These are phyloP conservation scores for Odontothrips loti DNA, from an alignment of 2,888 invertebrate species.

Conservation along the genomic window DNA sequence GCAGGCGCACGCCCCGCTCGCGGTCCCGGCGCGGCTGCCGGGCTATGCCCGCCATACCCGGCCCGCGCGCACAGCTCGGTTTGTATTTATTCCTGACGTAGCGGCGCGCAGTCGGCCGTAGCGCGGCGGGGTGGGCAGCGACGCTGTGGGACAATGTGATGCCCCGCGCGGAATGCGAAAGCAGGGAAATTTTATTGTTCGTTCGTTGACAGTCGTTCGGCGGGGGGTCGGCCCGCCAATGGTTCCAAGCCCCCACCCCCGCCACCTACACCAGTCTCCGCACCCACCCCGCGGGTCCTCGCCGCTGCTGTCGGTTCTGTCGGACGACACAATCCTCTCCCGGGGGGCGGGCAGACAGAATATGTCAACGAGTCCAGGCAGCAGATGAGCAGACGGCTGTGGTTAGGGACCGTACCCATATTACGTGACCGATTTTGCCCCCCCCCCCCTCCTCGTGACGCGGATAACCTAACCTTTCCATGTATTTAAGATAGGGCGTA, in stretches of 20 bases:
- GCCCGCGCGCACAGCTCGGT: not conserved
- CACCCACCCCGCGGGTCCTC: too few species aligned
- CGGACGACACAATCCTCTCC: too few species aligned
- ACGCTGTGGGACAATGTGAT: not conserved
- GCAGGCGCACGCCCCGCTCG: not conserved
- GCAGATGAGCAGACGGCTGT: too few species aligned
- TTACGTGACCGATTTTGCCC: too few species aligned
- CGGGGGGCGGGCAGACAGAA: too few species aligned
- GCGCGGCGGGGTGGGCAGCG: not conserved
- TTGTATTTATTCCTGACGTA: not conserved
- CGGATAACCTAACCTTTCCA: too few species aligned
- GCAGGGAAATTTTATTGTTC: conserved; percentile 18
- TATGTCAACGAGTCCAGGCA: too few species aligned
- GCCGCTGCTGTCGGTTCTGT: too few species aligned
- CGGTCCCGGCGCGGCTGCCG: not conserved
- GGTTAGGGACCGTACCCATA: too few species aligned
- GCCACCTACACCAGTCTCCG: not conserved
- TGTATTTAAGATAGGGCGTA: too few species aligned
- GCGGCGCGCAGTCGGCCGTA: not conserved
- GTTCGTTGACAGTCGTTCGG: conserved; percentile 4
- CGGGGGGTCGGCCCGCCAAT: too few species aligned
- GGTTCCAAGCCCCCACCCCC: not conserved
- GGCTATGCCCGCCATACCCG: not conserved
- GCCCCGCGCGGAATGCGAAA: conserved; percentile 3
- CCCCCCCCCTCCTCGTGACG: too few species aligned